Evolutionary conservation across 2,888 invertebrate genomes (phyloP).

Genomic region (Trichacis sp.): DNA sequence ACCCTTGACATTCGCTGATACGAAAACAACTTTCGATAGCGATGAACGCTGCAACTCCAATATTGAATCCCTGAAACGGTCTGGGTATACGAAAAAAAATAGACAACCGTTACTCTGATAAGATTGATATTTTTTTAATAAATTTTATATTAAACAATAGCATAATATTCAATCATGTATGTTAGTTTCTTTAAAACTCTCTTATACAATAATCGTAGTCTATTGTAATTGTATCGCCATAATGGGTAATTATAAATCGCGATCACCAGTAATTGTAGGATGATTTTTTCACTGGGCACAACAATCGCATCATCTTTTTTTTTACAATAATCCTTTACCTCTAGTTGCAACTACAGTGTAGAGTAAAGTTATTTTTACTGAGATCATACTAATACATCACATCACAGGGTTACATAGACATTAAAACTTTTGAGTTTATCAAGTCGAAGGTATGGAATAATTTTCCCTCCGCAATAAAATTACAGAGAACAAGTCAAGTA

Average conservation of each 20-base stretch:
- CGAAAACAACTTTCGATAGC: too few species aligned
- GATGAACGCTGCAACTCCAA: too few species aligned
- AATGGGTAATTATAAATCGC: constrained; percentile 52
- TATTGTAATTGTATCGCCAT: constrained; percentile 56
- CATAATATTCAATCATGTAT: constrained; percentile 58
- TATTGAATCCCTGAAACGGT: too few species aligned
- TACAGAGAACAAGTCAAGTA: too few species aligned
- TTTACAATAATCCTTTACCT: constrained; percentile 42
- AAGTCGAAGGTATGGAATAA: too few species aligned
- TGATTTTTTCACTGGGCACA: constrained; percentile 53
- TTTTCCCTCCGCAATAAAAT: too few species aligned
- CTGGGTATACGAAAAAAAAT: too few species aligned
- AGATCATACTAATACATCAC: constrained; percentile 70
- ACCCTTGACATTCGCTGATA: too few species aligned
- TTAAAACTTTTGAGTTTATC: too few species aligned
- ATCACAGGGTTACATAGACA: constrained; percentile 69
- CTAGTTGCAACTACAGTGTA: constrained; percentile 60
- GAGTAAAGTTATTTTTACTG: constrained; percentile 66
- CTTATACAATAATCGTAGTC: constrained; percentile 56
- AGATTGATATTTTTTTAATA: constrained; percentile 48
- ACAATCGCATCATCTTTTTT: constrained; percentile 31
- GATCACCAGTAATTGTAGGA: constrained; percentile 50
- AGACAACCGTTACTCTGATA: too few species aligned
- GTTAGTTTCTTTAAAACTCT: constrained; percentile 66
- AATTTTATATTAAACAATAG: constrained; percentile 65